These are phyloP conservation scores for Cynoglossus semilaevis DNA, from an alignment of 2,113 vertebrate genomes.

Conservation along the genomic window DNA sequence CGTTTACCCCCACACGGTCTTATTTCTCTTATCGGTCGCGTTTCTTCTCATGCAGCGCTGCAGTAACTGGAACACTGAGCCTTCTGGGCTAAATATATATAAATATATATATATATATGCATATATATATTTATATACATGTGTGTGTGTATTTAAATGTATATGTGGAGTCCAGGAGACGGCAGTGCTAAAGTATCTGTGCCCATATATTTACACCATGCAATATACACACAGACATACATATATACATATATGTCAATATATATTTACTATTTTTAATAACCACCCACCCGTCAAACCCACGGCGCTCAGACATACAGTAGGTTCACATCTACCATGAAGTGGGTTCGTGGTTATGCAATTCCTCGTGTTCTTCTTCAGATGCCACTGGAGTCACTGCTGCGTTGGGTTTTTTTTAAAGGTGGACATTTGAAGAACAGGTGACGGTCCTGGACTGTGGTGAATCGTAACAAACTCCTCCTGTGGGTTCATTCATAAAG, in stretches of 20 bases:
- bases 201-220: too few relatives aligned
- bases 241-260: too few relatives aligned
- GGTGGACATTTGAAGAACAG: constrained; percentile 29
- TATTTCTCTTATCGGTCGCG: constrained; percentile 11
- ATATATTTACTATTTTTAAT: too few relatives aligned
- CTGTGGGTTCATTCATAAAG: constrained; percentile 72
- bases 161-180: too few relatives aligned
- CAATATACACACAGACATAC: too few relatives aligned
- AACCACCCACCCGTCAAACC: not conserved
- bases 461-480: constrained; percentile 25
- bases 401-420: not conserved
- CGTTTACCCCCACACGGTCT: constrained; percentile 51
- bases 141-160: too few relatives aligned
- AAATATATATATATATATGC: constrained; percentile 11
- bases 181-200: too few relatives aligned
- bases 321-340: constrained; percentile 32
- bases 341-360: constrained; percentile 60
- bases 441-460: constrained; percentile 14
- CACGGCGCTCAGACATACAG: too few relatives aligned
- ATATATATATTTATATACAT: not conserved
- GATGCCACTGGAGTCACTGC: constrained; percentile 20
- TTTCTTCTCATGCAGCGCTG: constrained; percentile 57
- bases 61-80: constrained; percentile 39
- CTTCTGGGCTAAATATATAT: constrained; percentile 6
- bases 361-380: constrained; percentile 58